Evolutionary conservation across 2,888 invertebrate species (phyloP).

Genomic region (Aplocera efformata): DNA sequence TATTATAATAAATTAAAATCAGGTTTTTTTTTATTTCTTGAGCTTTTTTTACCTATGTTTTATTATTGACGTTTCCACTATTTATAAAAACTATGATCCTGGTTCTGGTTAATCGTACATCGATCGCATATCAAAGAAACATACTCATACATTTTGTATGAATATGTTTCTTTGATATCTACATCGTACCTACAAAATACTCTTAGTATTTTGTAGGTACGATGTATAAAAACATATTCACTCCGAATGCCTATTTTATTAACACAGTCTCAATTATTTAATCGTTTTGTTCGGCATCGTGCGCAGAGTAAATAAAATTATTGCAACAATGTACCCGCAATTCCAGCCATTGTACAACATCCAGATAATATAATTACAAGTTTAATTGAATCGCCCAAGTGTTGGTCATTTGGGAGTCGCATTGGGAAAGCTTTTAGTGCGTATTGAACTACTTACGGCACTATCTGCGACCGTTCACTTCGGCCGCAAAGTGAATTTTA

Average conservation of each 20-base stretch:
- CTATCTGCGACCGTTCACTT: conserved; percentile 38
- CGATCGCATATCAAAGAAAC: too few relatives aligned
- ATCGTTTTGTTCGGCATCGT: conserved; percentile 9
- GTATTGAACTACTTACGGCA: conserved; percentile 51
- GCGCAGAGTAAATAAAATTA: conserved; percentile 17
- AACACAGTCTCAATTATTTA: conserved; percentile 8
- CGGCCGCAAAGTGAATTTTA: conserved; percentile 55
- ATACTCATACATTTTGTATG: too few relatives aligned
- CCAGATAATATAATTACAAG: conserved; percentile 41
- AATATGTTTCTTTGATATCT: too few relatives aligned
- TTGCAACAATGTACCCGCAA: conserved; percentile 17
- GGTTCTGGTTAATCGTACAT: too few relatives aligned
- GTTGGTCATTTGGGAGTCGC: conserved; percentile 41
- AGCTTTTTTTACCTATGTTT: too few relatives aligned
- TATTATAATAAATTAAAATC: too few relatives aligned
- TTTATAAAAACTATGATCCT: too few relatives aligned
- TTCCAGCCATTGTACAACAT: conserved; percentile 19
- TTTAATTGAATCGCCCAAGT: conserved; percentile 47
- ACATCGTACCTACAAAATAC: too few relatives aligned
- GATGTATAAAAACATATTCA: too few relatives aligned
- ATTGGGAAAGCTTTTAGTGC: conserved; percentile 56
- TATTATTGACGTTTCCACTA: too few relatives aligned
- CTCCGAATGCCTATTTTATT: background rate
- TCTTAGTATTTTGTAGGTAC: too few relatives aligned
- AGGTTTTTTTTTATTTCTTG: too few relatives aligned